Evolutionary conservation across 2,797 vertebrate genomes (phyloP), one percentile per base, ranked within the genome.

Genomic region (Petrocephalus schoutedeni): DNA sequence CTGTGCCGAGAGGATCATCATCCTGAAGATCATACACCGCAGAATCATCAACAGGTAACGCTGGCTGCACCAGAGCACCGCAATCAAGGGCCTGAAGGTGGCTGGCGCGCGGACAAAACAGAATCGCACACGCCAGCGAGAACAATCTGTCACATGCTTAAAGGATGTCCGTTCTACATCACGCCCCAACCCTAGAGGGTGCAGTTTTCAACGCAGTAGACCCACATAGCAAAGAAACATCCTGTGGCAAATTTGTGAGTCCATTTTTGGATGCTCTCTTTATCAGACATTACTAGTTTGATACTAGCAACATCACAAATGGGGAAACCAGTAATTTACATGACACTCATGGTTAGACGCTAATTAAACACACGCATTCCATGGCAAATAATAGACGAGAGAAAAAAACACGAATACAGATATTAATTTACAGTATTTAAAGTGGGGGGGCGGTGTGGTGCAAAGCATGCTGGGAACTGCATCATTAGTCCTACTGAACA

Each of bases 1-100:
- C 91, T 99, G 98, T 88, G 97, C 98, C 19, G 98, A 99, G 93
- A 96, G 97, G 91, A 99, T 99, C 90, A 98, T 99, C 92, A 99
- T 99, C 90, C 94, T 99, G 87, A 99, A 98, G 93, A 97, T 98
- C 88, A 97, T 99, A 64, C 97, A 99, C 89, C 95, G 97, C 89
- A 96, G 98, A 93, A 98, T 99, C 93, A 97, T 99, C 92, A 99
- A 99, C 94, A 97, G 97, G 98, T 99, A 93, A 9, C 84, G 58
- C 23, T n/a, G 53, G 3, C 56, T n/a, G 14, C 23, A 57, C 9
- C 23, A 32, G 49, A 54, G 53, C 28, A 56, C 83, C 21, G 14
- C 7, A 28, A 85, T 54, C 23, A 21, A 51, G 45, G 45, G 10
- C 6, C 0, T 54, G 21, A 32, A 56, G 23, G 53, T 16, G 21